phyloP scores from a whole-genome alignment of 2,888 invertebrate species.

The Villa cingulata region DNA sequence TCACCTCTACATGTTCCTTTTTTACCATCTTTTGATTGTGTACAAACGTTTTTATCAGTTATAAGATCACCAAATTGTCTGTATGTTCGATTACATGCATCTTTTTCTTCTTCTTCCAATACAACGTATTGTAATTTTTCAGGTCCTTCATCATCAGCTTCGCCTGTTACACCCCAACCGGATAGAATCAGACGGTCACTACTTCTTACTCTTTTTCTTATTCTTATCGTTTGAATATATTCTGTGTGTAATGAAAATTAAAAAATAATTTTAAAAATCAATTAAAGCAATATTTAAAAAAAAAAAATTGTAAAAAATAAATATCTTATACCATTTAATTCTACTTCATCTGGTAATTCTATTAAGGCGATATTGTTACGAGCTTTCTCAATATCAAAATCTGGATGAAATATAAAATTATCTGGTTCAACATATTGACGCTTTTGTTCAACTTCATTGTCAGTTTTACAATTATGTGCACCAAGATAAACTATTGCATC shows the following conservation, averaged over 20 bases:
- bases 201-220: no score
- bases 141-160: background rate
- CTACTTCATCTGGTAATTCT: background rate
- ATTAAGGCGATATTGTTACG: slow-evolving; percentile 1
- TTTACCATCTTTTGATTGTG: background rate
- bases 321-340: no score
- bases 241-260: no score
- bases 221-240: no score
- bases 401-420: background rate
- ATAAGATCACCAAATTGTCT: background rate
- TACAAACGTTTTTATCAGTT: background rate
- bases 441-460: background rate
- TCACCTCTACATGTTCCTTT: background rate
- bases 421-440: background rate
- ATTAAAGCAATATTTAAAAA: no score
- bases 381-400: background rate
- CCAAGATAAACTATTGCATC: background rate
- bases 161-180: background rate
- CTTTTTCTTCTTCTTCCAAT: background rate
- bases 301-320: no score
- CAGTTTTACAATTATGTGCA: background rate
- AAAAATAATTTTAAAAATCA: no score
- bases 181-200: background rate
- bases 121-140: background rate
- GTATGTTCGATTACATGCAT: background rate